These are phyloP conservation scores for Leptinotarsa juncta DNA, from an alignment of 2,888 invertebrate genomes.

Conservation along the genomic window DNA sequence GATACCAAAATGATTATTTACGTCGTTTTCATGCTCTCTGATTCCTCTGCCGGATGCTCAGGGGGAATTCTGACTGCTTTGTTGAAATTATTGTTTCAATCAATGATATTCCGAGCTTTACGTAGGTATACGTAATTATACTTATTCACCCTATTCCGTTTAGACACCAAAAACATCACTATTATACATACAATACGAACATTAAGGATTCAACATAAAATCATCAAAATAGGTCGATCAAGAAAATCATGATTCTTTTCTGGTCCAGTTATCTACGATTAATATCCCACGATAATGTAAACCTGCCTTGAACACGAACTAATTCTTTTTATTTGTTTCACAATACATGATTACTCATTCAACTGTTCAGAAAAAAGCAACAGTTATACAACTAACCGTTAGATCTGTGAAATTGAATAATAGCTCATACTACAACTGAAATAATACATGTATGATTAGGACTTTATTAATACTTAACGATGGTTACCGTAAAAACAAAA, in stretches of 20 bases:
- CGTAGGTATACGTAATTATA: too few relatives aligned
- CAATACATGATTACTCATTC: constrained; percentile 24
- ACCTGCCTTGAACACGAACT: constrained; percentile 5
- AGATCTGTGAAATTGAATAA: constrained; percentile 18
- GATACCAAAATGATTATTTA: too few relatives aligned
- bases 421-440: neutral
- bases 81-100: too few relatives aligned
- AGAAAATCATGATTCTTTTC: neutral
- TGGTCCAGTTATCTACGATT: constrained; percentile 10
- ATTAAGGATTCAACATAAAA: neutral
- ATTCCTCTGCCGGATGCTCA: too few relatives aligned
- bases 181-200: too few relatives aligned
- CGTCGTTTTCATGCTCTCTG: too few relatives aligned
- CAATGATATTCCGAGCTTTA: too few relatives aligned
- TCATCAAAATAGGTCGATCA: neutral
- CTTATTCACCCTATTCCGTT: too few relatives aligned
- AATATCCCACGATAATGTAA: constrained; percentile 9
- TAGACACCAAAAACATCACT: too few relatives aligned
- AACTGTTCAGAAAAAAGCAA: constrained; percentile 21
- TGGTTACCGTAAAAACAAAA: neutral
- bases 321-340: constrained; percentile 19
- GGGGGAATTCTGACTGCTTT: too few relatives aligned
- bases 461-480: neutral
- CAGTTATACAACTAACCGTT: constrained; percentile 23
- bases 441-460: constrained; percentile 14